phyloP scores from a whole-genome alignment of 2,797 vertebrate species.

The Halcyon chelicuti region DNA sequence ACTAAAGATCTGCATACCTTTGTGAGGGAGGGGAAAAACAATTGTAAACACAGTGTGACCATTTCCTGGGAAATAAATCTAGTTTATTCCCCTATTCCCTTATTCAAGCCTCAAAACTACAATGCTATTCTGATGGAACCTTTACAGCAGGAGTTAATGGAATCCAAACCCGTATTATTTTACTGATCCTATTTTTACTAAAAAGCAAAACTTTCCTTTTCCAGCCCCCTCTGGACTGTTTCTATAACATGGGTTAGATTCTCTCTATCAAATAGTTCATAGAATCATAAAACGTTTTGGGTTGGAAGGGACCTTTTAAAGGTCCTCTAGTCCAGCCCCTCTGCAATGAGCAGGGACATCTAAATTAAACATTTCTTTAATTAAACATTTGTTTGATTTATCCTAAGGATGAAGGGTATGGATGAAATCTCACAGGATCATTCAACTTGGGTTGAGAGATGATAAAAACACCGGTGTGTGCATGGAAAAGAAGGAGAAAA shows the following conservation, averaged over 20 bases:
- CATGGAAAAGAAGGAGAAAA: background rate
- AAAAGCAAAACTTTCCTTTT: background rate
- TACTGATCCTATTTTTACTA: background rate
- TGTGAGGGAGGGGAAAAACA: background rate
- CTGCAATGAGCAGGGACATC: background rate
- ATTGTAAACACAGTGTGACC: background rate
- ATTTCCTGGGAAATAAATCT: background rate
- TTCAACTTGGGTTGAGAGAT: constrained; percentile 1
- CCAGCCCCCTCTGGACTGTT: background rate
- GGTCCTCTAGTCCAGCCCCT: background rate
- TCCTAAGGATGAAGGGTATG: background rate
- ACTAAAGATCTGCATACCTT: background rate
- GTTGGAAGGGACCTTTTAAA: background rate
- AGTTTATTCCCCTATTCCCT: background rate
- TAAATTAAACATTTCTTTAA: background rate
- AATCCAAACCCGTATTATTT: background rate
- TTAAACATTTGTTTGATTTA: background rate
- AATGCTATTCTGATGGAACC: background rate
- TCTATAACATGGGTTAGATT: background rate
- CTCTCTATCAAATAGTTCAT: background rate
- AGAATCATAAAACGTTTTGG: background rate
- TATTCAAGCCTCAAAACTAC: background rate
- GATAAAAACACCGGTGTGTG: background rate
- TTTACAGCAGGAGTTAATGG: background rate
- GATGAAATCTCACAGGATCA: background rate